Base-by-base conservation (phyloP, 2,797 vertebrate genomes). In the Luscinia megarhynchos region DNA sequence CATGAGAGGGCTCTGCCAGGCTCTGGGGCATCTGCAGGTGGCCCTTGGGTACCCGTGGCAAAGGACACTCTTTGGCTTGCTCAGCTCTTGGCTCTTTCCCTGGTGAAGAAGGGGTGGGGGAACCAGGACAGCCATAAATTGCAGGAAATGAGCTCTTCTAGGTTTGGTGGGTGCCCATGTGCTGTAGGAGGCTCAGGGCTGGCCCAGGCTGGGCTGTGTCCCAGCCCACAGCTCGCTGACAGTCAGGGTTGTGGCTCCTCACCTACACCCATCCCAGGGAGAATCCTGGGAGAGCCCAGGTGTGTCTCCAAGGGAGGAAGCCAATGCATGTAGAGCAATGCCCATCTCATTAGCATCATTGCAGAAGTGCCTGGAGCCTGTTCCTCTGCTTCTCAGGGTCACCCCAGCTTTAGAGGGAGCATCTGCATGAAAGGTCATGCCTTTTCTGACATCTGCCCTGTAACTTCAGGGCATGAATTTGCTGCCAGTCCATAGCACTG, bases 291-390 rank as follows among this genome's bases (percentile, higher is more conserved):
- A 36, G 38, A 54, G 26, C 50, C 83, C 3, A 8, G 38, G 6
- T 45, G 6, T 53, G 22, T 69, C 51, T 62, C 61, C 43, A 59
- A 27, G 40, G 40, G 36, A 18, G 68, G 58, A 64, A 75, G 70
- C 32, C 54, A 50, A 4, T 0, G 0, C 66, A 18, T 0, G 0
- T 10, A 46, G 53, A 7, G 80, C 34, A 21, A 5, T 1, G 2
- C 34, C 21, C 20, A 5, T 21, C 61, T 59, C 6, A 16, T 46
- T 21, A 72, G 38, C 10, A 63, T 46, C 24, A 23, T 1, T 54
- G 32, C 73, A 34, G 12, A n/a, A 38, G 61, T 22, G 48, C 12
- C 27, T 68, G 70, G 27, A 84, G 36, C 32, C 50, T 17, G 8
- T 55, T 72, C 45, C n/a, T 26, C 57, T 2, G 1, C 67, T 83